Percentiles rank a stretch among this genome's conserved stretches.
phyloP scores from a whole-genome alignment of 2,113 vertebrate genomes.

The Eolophus roseicapilla region DNA sequence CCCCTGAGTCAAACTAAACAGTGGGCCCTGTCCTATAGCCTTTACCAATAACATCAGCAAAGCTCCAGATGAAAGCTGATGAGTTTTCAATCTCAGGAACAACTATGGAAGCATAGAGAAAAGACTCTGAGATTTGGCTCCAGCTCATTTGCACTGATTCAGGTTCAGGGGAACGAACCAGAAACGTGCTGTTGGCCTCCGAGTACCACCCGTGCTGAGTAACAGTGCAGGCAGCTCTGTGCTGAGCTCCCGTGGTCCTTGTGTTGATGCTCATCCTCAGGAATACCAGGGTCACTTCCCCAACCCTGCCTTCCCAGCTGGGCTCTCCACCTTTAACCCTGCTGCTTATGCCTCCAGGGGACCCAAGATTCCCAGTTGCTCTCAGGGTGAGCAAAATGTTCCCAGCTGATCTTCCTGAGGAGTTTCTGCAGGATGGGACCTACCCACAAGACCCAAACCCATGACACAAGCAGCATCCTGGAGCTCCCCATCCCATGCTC shows the following conservation, averaged over 20 bases:
- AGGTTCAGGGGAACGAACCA: neutral
- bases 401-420: neutral
- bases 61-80: neutral
- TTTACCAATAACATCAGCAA: neutral
- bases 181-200: neutral
- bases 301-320: neutral
- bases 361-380: neutral
- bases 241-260: neutral
- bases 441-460: neutral
- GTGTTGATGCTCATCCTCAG: neutral
- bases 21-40: neutral
- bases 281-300: neutral
- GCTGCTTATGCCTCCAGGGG: neutral
- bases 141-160: neutral
- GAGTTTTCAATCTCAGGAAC: neutral
- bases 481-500: neutral
- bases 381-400: neutral
- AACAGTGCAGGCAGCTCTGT: neutral
- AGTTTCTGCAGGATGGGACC: neutral
- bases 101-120: neutral
- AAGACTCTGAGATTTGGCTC: neutral
- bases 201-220: accelerated
- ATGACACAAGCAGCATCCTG: neutral
- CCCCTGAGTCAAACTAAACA: neutral
- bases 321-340: neutral